phyloP scores from a whole-genome alignment of 2,888 invertebrate genomes.

The Hyles lineata region DNA sequence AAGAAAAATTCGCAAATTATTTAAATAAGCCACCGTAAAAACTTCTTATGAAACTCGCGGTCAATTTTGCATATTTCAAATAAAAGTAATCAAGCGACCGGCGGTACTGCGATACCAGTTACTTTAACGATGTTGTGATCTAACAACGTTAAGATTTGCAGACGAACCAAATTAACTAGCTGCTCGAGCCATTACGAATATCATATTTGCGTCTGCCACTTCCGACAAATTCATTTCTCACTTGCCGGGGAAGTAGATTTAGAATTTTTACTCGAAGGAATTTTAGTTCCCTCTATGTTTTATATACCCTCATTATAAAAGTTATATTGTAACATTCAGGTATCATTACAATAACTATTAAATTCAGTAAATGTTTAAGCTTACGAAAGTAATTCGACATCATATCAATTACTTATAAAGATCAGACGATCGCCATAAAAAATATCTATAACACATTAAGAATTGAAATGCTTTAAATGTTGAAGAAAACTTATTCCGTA shows the following conservation, averaged over 20 bases:
- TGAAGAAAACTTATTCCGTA: constrained; percentile 34
- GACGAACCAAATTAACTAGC: constrained; percentile 79
- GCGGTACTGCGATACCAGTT: constrained; percentile 5
- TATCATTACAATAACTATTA: no score
- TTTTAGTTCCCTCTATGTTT: background rate
- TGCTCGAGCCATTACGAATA: constrained; percentile 77
- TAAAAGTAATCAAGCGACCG: constrained; percentile 36
- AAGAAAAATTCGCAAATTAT: constrained; percentile 23
- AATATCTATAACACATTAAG: constrained; percentile 11
- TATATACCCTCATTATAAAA: background rate
- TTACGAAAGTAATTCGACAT: no score
- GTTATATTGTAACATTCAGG: background rate
- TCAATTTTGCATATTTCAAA: constrained; percentile 35
- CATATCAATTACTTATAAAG: background rate
- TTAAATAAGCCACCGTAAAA: constrained; percentile 17
- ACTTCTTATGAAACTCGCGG: constrained; percentile 27
- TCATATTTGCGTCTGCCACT: constrained; percentile 75
- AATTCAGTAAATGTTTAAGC: no score
- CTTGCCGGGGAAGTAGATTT: constrained; percentile 33
- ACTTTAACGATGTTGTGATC: constrained; percentile 34
- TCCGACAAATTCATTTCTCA: constrained; percentile 61
- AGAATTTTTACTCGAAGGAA: constrained; percentile 2
- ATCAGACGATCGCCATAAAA: background rate
- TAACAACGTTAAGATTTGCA: constrained; percentile 79
- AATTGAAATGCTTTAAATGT: constrained; percentile 22